Evolutionary conservation across 2,888 invertebrate species (phyloP).

Genomic region (Lottia gigantea): DNA sequence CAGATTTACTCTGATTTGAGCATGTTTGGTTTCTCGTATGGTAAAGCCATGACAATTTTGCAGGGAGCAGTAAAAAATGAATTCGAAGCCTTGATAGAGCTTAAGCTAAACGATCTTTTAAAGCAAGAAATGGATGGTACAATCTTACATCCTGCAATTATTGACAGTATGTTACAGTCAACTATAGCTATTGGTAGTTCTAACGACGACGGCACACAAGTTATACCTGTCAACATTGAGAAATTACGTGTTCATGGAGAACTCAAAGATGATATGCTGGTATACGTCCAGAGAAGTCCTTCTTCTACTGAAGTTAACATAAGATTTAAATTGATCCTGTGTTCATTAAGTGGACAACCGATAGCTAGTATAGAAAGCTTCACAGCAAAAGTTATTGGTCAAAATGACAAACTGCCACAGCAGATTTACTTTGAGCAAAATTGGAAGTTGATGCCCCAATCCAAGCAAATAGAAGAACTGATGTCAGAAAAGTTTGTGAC

Average conservation of each 20-base stretch:
- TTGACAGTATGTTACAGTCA: conserved; percentile 25
- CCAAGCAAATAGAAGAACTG: not conserved
- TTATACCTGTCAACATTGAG: not conserved
- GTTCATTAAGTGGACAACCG: not conserved
- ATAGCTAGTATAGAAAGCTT: conserved; percentile 1
- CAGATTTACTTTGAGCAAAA: not conserved
- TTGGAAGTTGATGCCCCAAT: not conserved
- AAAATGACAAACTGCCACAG: not conserved
- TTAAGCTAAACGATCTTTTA: conserved; percentile 16
- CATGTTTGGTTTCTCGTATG: conserved; percentile 18
- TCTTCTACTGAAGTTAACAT: not conserved
- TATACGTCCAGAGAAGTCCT: not conserved
- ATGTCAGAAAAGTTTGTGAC: not conserved
- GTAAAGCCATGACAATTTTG: conserved; percentile 16
- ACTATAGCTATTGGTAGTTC: not conserved
- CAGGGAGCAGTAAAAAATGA: conserved; percentile 7
- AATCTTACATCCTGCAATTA: conserved; percentile 24
- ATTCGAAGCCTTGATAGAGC: conserved; percentile 13
- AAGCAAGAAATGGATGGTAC: conserved; percentile 17
- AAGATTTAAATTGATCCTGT: not conserved
- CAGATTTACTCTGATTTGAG: conserved; percentile 16
- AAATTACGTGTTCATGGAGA: not conserved
- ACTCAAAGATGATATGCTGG: not conserved
- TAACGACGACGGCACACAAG: not conserved
- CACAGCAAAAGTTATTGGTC: not conserved